Conservation (phyloP, 1,140 invertebrate species). For the Ganaspis sp. region DNA sequence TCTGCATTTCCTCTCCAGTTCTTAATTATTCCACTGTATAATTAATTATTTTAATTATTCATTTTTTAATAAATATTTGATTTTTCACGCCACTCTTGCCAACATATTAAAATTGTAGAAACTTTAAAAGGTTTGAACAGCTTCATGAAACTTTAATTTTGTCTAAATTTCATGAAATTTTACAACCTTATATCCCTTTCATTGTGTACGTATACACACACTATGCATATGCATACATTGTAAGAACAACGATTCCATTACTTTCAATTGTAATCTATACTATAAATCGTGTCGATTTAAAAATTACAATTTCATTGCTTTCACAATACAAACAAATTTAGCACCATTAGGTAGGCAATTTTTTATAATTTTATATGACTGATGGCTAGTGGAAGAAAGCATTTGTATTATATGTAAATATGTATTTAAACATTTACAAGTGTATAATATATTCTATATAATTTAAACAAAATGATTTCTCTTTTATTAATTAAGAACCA, state of each 20-base stretch:
- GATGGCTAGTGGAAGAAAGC: constrained; percentile 55
- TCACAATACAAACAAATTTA: constrained; percentile 32
- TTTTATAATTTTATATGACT: constrained; percentile 74
- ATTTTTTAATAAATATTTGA: too few relatives aligned
- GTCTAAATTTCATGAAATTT: too few relatives aligned
- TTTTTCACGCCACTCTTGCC: too few relatives aligned
- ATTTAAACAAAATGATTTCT: constrained; percentile 2
- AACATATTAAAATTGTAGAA: too few relatives aligned
- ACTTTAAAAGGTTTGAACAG: too few relatives aligned
- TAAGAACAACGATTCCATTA: constrained; percentile 7
- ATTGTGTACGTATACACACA: too few relatives aligned
- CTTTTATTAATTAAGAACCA: not conserved
- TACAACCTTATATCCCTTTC: too few relatives aligned
- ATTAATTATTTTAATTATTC: too few relatives aligned
- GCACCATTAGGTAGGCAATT: constrained; percentile 69
- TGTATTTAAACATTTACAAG: constrained; percentile 64
- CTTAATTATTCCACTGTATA: too few relatives aligned
- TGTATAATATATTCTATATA: constrained; percentile 30
- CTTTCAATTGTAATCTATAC: not conserved
- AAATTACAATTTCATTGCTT: constrained; percentile 14
- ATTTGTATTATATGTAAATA: constrained; percentile 77
- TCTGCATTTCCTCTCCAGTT: too few relatives aligned
- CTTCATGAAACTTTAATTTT: too few relatives aligned
- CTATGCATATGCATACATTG: constrained; percentile 16
- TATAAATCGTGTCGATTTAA: constrained; percentile 29